A percentile compares a stretch with the other conserved stretches of the same genome.
These are phyloP conservation scores for Paradoxurus hermaphroditus DNA, from an alignment of 2,113 vertebrate genomes.

Conservation along the genomic window DNA sequence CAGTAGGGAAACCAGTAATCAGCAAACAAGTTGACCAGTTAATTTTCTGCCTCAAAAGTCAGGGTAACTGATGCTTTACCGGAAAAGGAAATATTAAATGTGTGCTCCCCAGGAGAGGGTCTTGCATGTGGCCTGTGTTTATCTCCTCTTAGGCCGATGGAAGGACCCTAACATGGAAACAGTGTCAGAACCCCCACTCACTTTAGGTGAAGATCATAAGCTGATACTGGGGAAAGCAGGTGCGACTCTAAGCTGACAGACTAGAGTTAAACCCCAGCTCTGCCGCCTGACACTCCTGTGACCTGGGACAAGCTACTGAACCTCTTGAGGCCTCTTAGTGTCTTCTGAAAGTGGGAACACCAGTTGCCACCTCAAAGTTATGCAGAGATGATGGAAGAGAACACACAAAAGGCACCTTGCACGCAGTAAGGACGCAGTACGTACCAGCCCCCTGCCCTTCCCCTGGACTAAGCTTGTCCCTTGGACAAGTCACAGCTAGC, in stretches of 20 bases:
- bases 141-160: neutral
- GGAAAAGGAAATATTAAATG: neutral
- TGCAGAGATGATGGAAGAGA: neutral
- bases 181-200: neutral
- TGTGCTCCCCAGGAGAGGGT: neutral
- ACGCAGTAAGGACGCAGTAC: neutral
- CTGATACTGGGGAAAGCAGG: neutral
- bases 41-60: neutral
- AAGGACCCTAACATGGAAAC: neutral
- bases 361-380: neutral
- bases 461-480: neutral
- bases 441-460: rapidly evolving
- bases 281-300: neutral
- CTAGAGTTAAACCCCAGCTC: neutral
- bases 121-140: neutral
- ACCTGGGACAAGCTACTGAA: neutral
- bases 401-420: neutral
- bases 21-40: neutral
- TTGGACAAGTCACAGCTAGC: neutral
- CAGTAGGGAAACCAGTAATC: neutral
- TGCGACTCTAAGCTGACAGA: neutral
- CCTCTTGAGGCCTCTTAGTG: neutral
- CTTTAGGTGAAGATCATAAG: neutral
- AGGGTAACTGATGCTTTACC: neutral
- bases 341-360: neutral